phyloP scores from a whole-genome alignment of 2,113 vertebrate genomes.

The Tenebrosternarchus preto region DNA sequence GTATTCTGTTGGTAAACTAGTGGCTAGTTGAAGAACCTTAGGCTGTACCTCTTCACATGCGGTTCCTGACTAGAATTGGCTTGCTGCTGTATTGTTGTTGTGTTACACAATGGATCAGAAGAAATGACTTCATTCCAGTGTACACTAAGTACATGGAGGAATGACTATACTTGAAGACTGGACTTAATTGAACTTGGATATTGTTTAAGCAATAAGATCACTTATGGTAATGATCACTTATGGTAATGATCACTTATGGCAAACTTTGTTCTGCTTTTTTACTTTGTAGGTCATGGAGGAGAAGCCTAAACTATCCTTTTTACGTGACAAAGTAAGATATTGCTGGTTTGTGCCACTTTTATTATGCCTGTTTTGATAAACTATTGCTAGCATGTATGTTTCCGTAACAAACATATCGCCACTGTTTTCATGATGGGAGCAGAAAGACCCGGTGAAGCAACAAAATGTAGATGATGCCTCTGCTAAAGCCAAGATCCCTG shows the following conservation, averaged over 20 bases:
- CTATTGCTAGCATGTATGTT: not conserved
- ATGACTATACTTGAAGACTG: too few relatives aligned
- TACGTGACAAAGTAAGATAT: constrained; percentile 42
- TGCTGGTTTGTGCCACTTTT: not conserved
- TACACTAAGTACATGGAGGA: too few relatives aligned
- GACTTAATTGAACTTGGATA: too few relatives aligned
- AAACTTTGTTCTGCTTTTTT: constrained; percentile 22
- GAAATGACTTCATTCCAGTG: too few relatives aligned
- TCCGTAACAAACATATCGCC: constrained; percentile 57
- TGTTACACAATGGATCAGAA: too few relatives aligned
- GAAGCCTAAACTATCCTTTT: constrained; percentile 50
- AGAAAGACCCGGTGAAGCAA: constrained; percentile 72
- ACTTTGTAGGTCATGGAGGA: constrained; percentile 60
- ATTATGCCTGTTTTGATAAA: not conserved
- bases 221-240: not conserved
- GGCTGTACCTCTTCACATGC: not conserved
- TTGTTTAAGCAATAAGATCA: not conserved
- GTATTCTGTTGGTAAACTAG: not conserved
- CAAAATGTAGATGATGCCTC: constrained; percentile 79
- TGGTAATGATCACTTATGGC: not conserved
- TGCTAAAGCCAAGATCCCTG: constrained; percentile 81
- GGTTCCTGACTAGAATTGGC: not conserved
- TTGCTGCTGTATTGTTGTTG: too few relatives aligned
- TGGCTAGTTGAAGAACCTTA: not conserved
- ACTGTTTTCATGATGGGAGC: constrained; percentile 54